Conservation (phyloP, 2,797 vertebrate species). For the Urocyon cinereoargenteus region DNA sequence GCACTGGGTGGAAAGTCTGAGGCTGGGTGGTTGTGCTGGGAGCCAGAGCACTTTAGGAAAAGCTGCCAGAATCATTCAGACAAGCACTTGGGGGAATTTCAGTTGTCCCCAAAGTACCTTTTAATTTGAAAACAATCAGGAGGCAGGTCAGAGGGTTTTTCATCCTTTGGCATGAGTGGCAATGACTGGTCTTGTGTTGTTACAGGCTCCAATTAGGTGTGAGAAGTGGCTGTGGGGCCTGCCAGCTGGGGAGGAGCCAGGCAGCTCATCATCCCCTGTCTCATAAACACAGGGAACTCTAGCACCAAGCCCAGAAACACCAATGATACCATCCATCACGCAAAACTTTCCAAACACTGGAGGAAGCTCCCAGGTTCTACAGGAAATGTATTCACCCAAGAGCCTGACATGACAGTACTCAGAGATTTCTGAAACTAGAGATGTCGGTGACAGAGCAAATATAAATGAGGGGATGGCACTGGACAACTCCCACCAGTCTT, state of each 20-base stretch:
- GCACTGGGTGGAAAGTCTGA: slow-evolving; percentile 63
- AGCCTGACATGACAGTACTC: not conserved
- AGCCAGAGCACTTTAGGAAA: not conserved
- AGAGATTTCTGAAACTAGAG: not conserved
- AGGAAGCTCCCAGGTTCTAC: not conserved
- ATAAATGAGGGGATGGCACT: not conserved
- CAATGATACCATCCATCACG: not conserved
- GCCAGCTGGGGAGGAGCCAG: slow-evolving; percentile 55
- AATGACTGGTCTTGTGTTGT: not conserved
- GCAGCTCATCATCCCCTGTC: slow-evolving; percentile 29
- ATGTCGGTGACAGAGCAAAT: not conserved
- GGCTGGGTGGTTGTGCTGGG: slow-evolving; percentile 2
- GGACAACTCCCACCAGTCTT: not conserved
- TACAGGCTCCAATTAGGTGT: slow-evolving; percentile 44
- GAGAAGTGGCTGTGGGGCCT: not conserved
- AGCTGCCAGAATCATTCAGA: not conserved
- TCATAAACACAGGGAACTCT: not conserved
- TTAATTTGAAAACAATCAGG: slow-evolving; percentile 74
- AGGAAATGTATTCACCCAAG: not conserved
- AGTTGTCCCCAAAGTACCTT: slow-evolving; percentile 72
- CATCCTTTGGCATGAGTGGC: slow-evolving; percentile 59
- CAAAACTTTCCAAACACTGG: not conserved
- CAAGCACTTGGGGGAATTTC: slow-evolving; percentile 63
- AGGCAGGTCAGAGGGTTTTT: slow-evolving; percentile 55
- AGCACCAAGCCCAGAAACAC: not conserved